phyloP scores from a whole-genome alignment of 2,797 vertebrate genomes.

The Mormyrus hasselquistii region DNA sequence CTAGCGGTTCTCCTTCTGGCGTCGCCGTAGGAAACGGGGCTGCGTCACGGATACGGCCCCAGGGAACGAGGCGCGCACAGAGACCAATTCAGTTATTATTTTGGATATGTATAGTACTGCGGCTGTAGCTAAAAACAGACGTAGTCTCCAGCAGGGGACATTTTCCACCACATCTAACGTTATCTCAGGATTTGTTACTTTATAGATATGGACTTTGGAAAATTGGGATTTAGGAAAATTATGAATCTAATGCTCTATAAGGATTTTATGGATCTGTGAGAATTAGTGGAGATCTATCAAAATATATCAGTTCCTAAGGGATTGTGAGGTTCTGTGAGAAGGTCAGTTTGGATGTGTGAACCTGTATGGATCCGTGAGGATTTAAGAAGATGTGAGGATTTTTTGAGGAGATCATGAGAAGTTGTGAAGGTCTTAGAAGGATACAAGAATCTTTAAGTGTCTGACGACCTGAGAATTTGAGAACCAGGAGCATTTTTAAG shows the following conservation, averaged over 20 bases:
- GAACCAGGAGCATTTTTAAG: conserved; percentile 52
- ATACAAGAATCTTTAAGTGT: conserved; percentile 20
- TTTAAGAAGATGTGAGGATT: conserved; percentile 49
- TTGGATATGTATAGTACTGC: background rate
- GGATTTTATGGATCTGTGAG: conserved; percentile 32
- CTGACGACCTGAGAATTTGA: conserved; percentile 31
- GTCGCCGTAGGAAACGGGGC: conserved; percentile 40
- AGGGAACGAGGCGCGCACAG: conserved; percentile 40
- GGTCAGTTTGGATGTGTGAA: conserved; percentile 39
- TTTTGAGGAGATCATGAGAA: conserved; percentile 43
- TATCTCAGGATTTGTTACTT: background rate
- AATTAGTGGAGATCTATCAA: conserved; percentile 59
- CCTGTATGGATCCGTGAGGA: background rate
- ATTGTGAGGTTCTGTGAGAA: conserved; percentile 49
- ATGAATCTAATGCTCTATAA: background rate
- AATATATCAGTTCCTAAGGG: conserved; percentile 24
- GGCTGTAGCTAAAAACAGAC: background rate
- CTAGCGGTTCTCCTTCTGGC: conserved; percentile 43
- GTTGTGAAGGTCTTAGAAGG: conserved; percentile 59
- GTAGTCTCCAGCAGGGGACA: background rate
- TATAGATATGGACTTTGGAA: background rate
- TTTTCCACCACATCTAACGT: background rate
- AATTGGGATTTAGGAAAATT: background rate
- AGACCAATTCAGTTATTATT: conserved; percentile 43
- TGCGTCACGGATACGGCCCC: conserved; percentile 27